Evolutionary conservation across 92 coral and sea anemone species (phyloP).

Genomic region (Porites divaricata): DNA sequence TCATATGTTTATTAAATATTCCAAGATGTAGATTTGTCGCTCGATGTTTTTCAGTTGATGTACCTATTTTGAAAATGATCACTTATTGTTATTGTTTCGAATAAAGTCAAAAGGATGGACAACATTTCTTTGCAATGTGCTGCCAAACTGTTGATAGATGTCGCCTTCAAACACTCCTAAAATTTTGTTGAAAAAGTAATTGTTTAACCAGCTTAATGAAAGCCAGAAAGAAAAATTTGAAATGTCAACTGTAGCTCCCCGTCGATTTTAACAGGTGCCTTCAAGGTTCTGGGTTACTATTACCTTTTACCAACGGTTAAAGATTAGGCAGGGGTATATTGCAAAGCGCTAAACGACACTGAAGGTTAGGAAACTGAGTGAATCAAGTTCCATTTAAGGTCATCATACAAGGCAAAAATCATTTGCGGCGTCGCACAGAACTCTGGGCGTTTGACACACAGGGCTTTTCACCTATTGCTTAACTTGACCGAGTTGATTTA

Average conservation of each 20-base stretch:
- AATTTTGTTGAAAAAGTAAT: neutral
- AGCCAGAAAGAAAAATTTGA: neutral
- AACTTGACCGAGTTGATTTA: too few species aligned
- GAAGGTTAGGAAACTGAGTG: too few species aligned
- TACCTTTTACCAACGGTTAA: too few species aligned
- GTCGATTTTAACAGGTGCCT: neutral
- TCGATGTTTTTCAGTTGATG: neutral
- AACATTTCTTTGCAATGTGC: neutral
- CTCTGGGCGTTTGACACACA: too few species aligned
- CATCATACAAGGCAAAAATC: too few species aligned
- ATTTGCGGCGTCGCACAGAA: too few species aligned
- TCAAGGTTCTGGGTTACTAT: too few species aligned
- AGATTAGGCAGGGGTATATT: too few species aligned
- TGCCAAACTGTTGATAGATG: neutral
- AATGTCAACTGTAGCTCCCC: neutral
- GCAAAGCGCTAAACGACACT: too few species aligned
- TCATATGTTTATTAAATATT: neutral
- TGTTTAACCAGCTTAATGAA: neutral
- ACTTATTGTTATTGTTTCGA: neutral
- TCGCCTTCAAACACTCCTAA: neutral
- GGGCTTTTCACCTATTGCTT: too few species aligned
- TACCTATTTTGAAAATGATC: neutral
- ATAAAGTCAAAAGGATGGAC: constrained; percentile 2
- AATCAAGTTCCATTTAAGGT: too few species aligned
- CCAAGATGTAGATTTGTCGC: constrained; percentile 18